Conservation (phyloP, 2,797 vertebrate species). For the Argentina silus region DNA sequence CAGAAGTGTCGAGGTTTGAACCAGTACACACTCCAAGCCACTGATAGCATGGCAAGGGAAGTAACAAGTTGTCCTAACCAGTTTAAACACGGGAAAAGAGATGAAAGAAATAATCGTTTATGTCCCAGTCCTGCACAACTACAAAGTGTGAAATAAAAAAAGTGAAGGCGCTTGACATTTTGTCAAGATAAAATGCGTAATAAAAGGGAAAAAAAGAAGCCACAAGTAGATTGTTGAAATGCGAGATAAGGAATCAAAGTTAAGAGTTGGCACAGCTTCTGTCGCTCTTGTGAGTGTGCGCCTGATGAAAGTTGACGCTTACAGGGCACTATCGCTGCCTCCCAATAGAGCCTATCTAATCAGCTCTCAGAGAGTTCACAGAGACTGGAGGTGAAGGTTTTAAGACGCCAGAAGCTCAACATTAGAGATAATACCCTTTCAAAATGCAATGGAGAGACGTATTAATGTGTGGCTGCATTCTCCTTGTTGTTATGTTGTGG, state of each 20-base stretch:
- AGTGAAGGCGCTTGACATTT: constrained; percentile 33
- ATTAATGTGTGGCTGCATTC: too few relatives aligned
- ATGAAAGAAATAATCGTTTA: constrained; percentile 56
- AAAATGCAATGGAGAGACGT: too few relatives aligned
- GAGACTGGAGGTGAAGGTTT: constrained; percentile 55
- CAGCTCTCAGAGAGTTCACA: constrained; percentile 58
- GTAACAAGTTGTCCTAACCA: constrained; percentile 36
- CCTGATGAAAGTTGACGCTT: constrained; percentile 41
- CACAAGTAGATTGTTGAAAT: constrained; percentile 41
- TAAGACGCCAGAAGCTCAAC: constrained; percentile 59
- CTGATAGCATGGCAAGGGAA: constrained; percentile 42
- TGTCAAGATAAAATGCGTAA: constrained; percentile 43
- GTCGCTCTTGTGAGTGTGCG: constrained; percentile 21
- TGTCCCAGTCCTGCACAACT: neutral
- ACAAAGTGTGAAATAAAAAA: constrained; percentile 28
- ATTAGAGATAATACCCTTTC: constrained; percentile 49
- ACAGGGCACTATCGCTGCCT: constrained; percentile 43
- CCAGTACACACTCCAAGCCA: neutral
- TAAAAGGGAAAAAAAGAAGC: constrained; percentile 34
- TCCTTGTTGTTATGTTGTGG: neutral
- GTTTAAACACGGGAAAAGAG: constrained; percentile 38
- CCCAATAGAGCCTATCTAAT: constrained; percentile 62
- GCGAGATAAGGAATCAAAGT: constrained; percentile 60
- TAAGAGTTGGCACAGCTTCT: constrained; percentile 35
- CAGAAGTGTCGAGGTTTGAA: constrained; percentile 38